Evolutionary conservation across 2,113 vertebrate genomes (phyloP).

Genomic region (Falcunculus frontatus): DNA sequence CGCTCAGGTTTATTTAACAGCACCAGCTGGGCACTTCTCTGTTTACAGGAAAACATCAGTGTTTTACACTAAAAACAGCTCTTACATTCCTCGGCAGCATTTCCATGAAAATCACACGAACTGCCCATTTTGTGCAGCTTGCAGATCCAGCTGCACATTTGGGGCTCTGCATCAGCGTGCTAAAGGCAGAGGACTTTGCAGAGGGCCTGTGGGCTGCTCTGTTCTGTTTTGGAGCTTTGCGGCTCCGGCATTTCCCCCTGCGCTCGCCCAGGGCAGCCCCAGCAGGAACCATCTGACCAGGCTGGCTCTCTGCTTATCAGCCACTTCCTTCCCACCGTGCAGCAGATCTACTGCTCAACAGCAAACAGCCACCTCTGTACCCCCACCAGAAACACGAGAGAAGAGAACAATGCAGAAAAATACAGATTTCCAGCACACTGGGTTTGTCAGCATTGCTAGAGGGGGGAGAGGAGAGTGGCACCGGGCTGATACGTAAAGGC

Average conservation of each 20-base stretch:
- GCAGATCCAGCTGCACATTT: not conserved
- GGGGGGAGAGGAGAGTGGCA: not conserved
- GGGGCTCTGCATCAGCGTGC: accelerated
- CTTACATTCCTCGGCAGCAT: not conserved
- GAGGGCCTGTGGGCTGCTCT: not conserved
- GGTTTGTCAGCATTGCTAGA: not conserved
- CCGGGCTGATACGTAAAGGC: not conserved
- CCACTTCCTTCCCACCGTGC: not conserved
- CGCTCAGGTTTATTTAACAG: not conserved
- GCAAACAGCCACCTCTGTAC: not conserved
- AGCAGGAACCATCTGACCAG: not conserved
- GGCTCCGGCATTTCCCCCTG: not conserved
- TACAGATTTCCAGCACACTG: not conserved
- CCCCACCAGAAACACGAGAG: not conserved
- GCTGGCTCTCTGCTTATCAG: not conserved
- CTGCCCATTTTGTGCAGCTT: not conserved
- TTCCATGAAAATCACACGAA: not conserved
- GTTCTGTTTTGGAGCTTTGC: not conserved
- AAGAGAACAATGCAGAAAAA: not conserved
- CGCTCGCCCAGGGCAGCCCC: not conserved
- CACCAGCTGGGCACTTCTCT: not conserved
- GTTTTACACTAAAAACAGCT: not conserved
- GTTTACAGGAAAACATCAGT: not conserved
- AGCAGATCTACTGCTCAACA: not conserved
- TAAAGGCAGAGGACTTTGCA: not conserved